Evolutionary conservation across 2,113 vertebrate species (phyloP), one percentile per base, ranked within the genome.

Genomic region (Cariama cristata): DNA sequence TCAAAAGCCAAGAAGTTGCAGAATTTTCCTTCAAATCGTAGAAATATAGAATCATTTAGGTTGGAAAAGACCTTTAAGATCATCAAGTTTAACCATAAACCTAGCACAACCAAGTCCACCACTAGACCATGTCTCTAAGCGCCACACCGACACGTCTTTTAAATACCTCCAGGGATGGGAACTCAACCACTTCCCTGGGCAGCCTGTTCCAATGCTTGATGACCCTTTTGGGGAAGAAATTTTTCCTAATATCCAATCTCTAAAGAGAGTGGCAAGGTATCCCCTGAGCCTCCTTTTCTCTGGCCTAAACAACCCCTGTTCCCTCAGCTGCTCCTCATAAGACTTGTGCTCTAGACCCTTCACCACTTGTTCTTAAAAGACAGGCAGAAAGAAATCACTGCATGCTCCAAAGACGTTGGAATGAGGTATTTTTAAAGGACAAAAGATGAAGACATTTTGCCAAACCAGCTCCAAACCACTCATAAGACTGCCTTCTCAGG

Each of bases 241-340:
- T n/a, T 8, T n/a, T 72, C 16, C 7, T 20, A 14, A 56, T 49
- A 38, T 19, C 19, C 40, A 60, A 4, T 15, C 38, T 38, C 38
- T 38, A 38, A 38, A 38, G 38, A 35, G 49, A n/a, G 18, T 1
- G 13, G n/a, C 16, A 24, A 28, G 12, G 42, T 63, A 13, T 3
- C 26, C 23, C 11, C 10, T 58, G 8, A 52, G 15, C 11, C 5
- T 71, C 15, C 13, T 76, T 42, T 50, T 20, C 42, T 58, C 1
- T 2, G 52, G 17, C 6, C 3, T 16, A 26, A 73, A 79, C 2
- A 67, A 4, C 6, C 2, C 14, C 21, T 1, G 2, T 27, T 16
- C 10, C 55, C 19, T 47, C 33, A 60, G 44, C 56, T 5, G 4
- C 17, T 49, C 44, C 16, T 60, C 3, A 24, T 68, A 16, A 26